phyloP scores from a whole-genome alignment of 2,113 vertebrate species.

The Garra rufa region DNA sequence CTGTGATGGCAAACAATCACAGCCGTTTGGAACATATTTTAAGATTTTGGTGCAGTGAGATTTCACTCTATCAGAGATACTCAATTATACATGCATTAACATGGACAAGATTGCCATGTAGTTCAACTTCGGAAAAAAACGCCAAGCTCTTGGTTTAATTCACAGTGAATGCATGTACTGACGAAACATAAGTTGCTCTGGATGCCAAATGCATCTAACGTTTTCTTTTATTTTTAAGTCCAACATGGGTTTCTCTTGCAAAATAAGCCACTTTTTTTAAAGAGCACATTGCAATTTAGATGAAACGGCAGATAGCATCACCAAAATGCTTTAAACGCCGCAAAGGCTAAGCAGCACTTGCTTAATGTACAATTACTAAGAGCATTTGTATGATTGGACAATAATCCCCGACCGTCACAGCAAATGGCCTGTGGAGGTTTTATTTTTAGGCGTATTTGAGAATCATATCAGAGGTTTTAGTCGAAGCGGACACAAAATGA shows the following conservation, averaged over 20 bases:
- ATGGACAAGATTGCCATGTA: not conserved
- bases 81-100: not conserved
- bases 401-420: slow-evolving; percentile 72
- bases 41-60: not conserved
- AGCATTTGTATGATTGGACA: slow-evolving; percentile 75
- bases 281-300: slow-evolving; percentile 5
- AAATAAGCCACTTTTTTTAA: slow-evolving; percentile 12
- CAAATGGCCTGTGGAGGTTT: slow-evolving; percentile 54
- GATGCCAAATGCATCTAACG: not conserved
- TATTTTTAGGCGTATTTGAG: slow-evolving; percentile 71
- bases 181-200: not conserved
- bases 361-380: slow-evolving; percentile 69
- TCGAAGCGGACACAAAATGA: slow-evolving; percentile 40
- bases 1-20: not conserved
- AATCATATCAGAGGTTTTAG: slow-evolving; percentile 61
- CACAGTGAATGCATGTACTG: not conserved
- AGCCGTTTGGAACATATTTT: not conserved
- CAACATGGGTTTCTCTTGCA: not conserved
- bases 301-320: slow-evolving; percentile 18
- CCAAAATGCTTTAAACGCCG: slow-evolving; percentile 26
- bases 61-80: not conserved
- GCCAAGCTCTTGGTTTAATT: not conserved
- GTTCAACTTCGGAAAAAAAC: too few relatives aligned
- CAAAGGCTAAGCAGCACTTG: slow-evolving; percentile 58
- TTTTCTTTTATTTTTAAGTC: not conserved